phyloP scores from a whole-genome alignment of 2,113 vertebrate genomes.

The Zosterops borbonicus region DNA sequence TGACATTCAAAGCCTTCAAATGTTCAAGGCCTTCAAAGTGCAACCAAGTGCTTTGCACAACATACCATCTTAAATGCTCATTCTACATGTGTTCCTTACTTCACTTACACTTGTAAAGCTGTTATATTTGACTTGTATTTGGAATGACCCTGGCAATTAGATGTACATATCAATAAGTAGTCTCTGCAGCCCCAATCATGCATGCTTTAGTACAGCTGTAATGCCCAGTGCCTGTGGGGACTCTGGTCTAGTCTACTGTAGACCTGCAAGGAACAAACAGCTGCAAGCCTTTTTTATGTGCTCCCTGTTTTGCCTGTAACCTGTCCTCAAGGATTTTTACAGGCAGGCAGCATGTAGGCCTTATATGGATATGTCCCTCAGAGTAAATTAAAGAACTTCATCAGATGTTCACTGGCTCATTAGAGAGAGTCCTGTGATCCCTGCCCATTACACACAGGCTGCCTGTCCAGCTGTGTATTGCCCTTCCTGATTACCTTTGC shows the following conservation, averaged over 20 bases:
- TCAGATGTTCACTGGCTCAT: not conserved
- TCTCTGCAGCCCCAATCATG: not conserved
- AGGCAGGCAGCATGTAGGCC: not conserved
- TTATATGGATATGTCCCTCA: not conserved
- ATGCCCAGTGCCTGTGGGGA: not conserved
- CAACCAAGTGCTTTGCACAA: not conserved
- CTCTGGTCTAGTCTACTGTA: not conserved
- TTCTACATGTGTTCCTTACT: not conserved
- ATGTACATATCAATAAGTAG: not conserved
- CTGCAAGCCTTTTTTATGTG: not conserved
- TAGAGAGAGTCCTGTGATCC: not conserved
- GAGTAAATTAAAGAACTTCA: not conserved
- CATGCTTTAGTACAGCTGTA: not conserved
- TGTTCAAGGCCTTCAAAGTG: not conserved
- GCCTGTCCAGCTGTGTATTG: not conserved
- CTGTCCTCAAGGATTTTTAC: not conserved
- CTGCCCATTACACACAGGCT: rapidly evolving
- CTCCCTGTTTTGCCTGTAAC: not conserved
- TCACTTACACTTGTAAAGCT: not conserved
- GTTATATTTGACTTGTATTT: not conserved
- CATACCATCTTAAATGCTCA: not conserved
- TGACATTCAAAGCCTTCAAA: not conserved
- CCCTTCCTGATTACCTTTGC: not conserved
- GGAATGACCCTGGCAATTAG: not conserved
- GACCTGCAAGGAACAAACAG: not conserved